These are phyloP conservation scores for Sycophaga agraensis DNA, from an alignment of 1,140 invertebrate genomes.

Conservation along the genomic window DNA sequence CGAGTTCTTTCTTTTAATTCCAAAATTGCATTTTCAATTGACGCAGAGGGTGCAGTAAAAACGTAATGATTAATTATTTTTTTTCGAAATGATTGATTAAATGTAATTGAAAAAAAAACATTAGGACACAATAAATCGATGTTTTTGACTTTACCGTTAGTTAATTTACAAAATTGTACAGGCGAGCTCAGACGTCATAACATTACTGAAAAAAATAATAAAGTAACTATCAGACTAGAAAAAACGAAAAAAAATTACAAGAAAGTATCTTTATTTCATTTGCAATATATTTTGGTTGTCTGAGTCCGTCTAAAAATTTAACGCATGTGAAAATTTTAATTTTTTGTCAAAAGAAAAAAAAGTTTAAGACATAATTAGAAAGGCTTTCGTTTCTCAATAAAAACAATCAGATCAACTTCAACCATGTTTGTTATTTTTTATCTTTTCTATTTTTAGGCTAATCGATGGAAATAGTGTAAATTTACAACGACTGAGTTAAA, in stretches of 20 bases:
- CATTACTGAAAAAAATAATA: neutral
- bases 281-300: constrained; percentile 24
- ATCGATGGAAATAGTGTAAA: too few relatives aligned
- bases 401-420: constrained; percentile 44
- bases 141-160: constrained; percentile 17
- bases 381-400: constrained; percentile 45
- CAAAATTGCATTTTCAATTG: constrained; percentile 22
- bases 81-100: constrained; percentile 21
- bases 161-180: constrained; percentile 37
- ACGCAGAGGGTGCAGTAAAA: constrained; percentile 24
- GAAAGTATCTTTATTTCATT: constrained; percentile 33
- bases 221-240: constrained; percentile 24
- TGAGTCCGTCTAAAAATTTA: constrained; percentile 33
- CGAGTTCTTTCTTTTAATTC: constrained; percentile 14
- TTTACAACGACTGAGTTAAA: too few relatives aligned
- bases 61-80: neutral
- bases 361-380: constrained; percentile 33
- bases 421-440: constrained; percentile 3
- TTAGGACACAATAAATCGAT: constrained; percentile 23
- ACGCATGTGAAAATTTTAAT: constrained; percentile 37
- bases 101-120: constrained; percentile 25
- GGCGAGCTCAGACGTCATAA: constrained; percentile 9
- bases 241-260: constrained; percentile 3
- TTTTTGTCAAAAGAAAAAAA: constrained; percentile 34
- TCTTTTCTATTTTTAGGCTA: constrained; percentile 15